phyloP scores from a whole-genome alignment of 1,140 invertebrate species.

The Diploscapter pachys region DNA sequence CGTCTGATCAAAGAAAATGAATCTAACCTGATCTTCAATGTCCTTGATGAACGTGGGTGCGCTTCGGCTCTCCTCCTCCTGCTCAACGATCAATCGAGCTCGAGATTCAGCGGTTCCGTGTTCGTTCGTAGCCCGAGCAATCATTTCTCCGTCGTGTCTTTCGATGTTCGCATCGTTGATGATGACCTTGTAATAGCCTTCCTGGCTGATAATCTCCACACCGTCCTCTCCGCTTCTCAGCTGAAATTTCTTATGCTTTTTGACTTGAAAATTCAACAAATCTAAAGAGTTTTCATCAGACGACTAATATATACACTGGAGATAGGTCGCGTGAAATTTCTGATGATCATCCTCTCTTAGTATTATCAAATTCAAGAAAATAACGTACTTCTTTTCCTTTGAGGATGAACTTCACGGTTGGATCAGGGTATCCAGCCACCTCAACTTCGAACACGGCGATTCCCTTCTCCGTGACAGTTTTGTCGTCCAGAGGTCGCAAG shows the following conservation, averaged over 20 bases:
- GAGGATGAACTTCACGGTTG: constrained; percentile 46
- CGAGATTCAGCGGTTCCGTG: constrained; percentile 52
- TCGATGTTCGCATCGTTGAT: constrained; percentile 47
- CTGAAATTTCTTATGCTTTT: neutral
- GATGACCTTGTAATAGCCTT: constrained; percentile 48
- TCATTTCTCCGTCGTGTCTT: constrained; percentile 52
- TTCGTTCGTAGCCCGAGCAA: constrained; percentile 49
- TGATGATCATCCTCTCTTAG: too few species aligned
- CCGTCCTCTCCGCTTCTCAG: constrained; percentile 48
- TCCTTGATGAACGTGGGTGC: constrained; percentile 58
- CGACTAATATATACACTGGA: too few species aligned
- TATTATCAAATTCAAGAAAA: too few species aligned
- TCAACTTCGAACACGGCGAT: constrained; percentile 54
- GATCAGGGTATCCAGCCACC: constrained; percentile 59
- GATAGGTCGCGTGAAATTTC: too few species aligned
- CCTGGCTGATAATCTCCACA: constrained; percentile 48
- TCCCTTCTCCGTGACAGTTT: constrained; percentile 47
- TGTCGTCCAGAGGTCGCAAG: constrained; percentile 51
- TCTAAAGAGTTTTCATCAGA: too few species aligned
- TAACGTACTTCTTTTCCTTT: constrained; percentile 3
- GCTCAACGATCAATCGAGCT: constrained; percentile 53
- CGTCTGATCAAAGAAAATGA: neutral
- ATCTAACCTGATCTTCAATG: constrained; percentile 53
- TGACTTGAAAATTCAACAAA: too few species aligned
- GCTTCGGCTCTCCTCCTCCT: constrained; percentile 48